Evolutionary conservation across 1,140 invertebrate genomes (phyloP).

Genomic region (Leptonema lineaticorne): DNA sequence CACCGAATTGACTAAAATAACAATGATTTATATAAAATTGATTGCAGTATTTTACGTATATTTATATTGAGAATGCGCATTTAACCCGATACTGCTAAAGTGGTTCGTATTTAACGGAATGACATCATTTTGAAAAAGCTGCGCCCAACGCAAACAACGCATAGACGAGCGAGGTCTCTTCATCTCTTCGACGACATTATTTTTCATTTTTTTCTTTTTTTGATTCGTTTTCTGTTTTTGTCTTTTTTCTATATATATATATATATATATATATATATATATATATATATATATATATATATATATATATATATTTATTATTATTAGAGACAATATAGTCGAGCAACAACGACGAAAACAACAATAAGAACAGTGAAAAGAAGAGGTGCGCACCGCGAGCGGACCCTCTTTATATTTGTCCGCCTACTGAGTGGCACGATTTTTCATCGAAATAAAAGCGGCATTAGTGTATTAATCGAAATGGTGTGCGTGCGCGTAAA

Average conservation of each 20-base stretch:
- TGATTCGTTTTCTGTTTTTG: no score
- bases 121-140: background rate
- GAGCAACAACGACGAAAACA: background rate
- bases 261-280: no score
- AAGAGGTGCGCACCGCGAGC: background rate
- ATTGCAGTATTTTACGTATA: no score
- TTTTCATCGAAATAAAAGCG: slow-evolving; percentile 20
- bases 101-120: background rate
- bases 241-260: no score
- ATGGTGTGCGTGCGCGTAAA: slow-evolving; percentile 13
- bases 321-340: slow-evolving; percentile 14
- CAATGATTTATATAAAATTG: no score
- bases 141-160: background rate
- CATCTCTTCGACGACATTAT: background rate
- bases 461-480: slow-evolving; percentile 22
- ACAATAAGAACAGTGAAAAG: no score
- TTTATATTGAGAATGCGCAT: no score
- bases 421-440: slow-evolving; percentile 18
- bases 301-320: background rate
- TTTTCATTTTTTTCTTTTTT: background rate
- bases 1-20: no score
- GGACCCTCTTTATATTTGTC: slow-evolving; percentile 20
- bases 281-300: background rate
- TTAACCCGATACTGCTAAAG: background rate
- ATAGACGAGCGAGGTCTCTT: background rate